Percentiles rank a stretch among this genome's conserved stretches.
phyloP scores from a whole-genome alignment of 2,797 vertebrate species.

The Gobio occitaniae region DNA sequence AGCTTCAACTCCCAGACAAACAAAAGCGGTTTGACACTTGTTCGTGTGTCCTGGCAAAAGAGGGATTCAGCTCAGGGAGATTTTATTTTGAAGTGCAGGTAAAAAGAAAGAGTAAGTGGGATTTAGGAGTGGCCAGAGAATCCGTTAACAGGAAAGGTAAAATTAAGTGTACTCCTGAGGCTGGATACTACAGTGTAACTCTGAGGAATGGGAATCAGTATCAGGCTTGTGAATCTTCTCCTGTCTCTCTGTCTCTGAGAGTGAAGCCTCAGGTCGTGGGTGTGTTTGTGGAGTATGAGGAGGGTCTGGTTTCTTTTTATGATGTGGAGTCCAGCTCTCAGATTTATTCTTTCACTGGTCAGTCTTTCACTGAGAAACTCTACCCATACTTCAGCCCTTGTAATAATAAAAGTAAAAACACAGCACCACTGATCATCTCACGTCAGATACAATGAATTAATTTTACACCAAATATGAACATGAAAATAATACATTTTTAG shows the following conservation, averaged over 20 bases:
- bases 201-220: conserved; percentile 52
- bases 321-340: conserved; percentile 42
- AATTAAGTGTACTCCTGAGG: too few species aligned
- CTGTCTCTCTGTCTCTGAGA: conserved; percentile 36
- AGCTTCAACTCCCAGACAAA: conserved; percentile 27
- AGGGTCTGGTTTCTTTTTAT: conserved; percentile 58
- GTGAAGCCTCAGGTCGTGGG: conserved; percentile 51
- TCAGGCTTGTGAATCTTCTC: conserved; percentile 6
- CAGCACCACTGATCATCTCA: conserved; percentile 47
- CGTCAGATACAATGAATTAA: neutral
- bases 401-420: conserved; percentile 35
- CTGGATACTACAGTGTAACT: conserved; percentile 57
- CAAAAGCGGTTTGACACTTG: conserved; percentile 39
- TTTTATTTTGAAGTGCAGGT: conserved; percentile 54
- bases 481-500: conserved; percentile 17
- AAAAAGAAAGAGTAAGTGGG: conserved; percentile 27
- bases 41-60: conserved; percentile 33
- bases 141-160: conserved; percentile 40
- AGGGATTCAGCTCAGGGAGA: conserved; percentile 54
- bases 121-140: conserved; percentile 40
- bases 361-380: conserved; percentile 56
- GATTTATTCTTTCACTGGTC: conserved; percentile 53
- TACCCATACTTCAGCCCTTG: conserved; percentile 54
- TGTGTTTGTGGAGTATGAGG: conserved; percentile 61
- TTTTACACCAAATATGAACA: conserved; percentile 18